Evolutionary conservation across 2,888 invertebrate genomes (phyloP).

Genomic region (Rhagonycha fulva): DNA sequence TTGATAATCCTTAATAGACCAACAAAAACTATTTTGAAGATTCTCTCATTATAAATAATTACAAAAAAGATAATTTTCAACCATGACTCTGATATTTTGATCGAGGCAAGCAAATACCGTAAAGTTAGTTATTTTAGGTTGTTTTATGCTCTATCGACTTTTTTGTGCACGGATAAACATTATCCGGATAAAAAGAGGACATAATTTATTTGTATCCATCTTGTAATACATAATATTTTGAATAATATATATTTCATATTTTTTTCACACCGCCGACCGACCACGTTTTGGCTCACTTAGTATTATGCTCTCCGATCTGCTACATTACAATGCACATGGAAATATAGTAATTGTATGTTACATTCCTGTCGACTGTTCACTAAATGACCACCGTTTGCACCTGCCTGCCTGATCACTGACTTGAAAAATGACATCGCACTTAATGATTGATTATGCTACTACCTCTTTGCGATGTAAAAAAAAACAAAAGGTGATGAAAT

Average conservation of each 20-base stretch:
- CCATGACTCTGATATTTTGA: conserved; percentile 26
- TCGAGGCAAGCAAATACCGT: conserved; percentile 8
- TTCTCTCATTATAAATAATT: conserved; percentile 26
- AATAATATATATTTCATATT: not conserved
- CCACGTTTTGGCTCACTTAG: not conserved
- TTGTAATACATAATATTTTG: not conserved
- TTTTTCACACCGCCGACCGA: not conserved
- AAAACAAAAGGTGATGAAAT: not conserved
- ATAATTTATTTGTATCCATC: not conserved
- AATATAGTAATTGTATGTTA: not conserved
- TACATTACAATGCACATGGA: not conserved
- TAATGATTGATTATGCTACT: not conserved
- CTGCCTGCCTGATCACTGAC: not conserved
- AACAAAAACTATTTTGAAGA: conserved; percentile 12
- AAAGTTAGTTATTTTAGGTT: conserved; percentile 7
- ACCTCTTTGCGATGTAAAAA: not conserved
- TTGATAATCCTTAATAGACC: conserved; percentile 11
- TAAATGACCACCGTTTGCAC: not conserved
- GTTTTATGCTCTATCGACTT: conserved; percentile 12
- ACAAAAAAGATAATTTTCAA: conserved; percentile 31
- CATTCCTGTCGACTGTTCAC: not conserved
- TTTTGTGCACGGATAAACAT: conserved; percentile 4
- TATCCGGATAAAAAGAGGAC: not conserved
- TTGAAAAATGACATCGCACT: not conserved
- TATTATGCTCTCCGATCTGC: not conserved